Evolutionary conservation across 2,888 invertebrate genomes (phyloP).

Genomic region (Reticulitermes lucifugus): DNA sequence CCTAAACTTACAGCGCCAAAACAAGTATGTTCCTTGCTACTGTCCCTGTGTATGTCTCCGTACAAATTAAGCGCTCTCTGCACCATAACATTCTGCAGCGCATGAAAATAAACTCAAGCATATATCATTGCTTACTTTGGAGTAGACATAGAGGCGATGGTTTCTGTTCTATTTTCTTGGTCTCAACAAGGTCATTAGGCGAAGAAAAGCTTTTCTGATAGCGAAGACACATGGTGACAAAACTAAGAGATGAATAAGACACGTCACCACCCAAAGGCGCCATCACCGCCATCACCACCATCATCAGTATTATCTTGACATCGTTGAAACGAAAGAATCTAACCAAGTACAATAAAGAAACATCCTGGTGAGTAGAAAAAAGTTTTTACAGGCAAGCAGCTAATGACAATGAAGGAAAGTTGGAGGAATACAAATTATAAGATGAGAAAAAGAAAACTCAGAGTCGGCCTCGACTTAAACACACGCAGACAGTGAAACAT

Average conservation of each 20-base stretch:
- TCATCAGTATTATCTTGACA: too few relatives aligned
- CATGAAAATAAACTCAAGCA: neutral
- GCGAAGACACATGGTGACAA: conserved; percentile 22
- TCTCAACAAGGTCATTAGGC: conserved; percentile 50
- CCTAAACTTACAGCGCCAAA: too few relatives aligned
- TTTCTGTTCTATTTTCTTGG: neutral
- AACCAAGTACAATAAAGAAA: neutral
- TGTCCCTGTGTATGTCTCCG: too few relatives aligned
- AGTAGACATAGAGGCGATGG: neutral
- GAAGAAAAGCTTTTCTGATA: neutral
- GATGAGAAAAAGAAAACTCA: neutral
- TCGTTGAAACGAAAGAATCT: neutral
- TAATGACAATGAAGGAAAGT: neutral
- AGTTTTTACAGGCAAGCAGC: neutral
- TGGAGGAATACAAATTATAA: neutral
- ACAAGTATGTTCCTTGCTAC: too few relatives aligned
- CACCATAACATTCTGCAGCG: too few relatives aligned
- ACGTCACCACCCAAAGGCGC: neutral
- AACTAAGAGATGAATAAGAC: neutral
- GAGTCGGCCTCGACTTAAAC: too few relatives aligned
- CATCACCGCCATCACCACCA: neutral
- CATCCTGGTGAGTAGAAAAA: neutral
- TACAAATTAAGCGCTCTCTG: too few relatives aligned
- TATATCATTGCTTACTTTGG: conserved; percentile 8
- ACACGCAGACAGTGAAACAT: too few relatives aligned